phyloP scores from a whole-genome alignment of 1,140 invertebrate genomes.

The Scaptodrosophila lebanonensis region DNA sequence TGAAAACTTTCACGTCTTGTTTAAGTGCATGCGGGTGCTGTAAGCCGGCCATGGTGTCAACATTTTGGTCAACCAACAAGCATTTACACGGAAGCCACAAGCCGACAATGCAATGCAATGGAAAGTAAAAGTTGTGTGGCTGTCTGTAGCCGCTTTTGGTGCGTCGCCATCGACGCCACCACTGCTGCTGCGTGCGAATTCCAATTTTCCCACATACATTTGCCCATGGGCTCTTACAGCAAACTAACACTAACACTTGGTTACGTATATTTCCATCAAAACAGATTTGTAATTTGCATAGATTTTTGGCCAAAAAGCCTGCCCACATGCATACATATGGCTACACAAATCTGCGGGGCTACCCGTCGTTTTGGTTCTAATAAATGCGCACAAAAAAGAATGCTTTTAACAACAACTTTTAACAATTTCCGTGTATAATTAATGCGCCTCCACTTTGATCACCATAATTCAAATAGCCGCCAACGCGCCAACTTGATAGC shows the following conservation, averaged over 20 bases:
- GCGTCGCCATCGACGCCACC: constrained; percentile 23
- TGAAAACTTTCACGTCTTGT: constrained; percentile 68
- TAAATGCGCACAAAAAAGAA: constrained; percentile 4
- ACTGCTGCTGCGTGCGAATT: constrained; percentile 49
- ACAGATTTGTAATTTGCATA: constrained; percentile 50
- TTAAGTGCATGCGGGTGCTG: constrained; percentile 66
- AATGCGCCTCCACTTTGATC: constrained; percentile 30
- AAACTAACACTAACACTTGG: constrained; percentile 65
- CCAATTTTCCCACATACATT: constrained; percentile 74
- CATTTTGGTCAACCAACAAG: constrained; percentile 22
- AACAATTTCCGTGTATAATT: constrained; percentile 63
- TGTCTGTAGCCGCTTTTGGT: constrained; percentile 58
- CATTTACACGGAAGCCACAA: constrained; percentile 53
- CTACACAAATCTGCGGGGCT: too few relatives aligned
- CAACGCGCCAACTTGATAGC: constrained; percentile 62
- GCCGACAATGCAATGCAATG: constrained; percentile 31
- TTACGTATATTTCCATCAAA: constrained; percentile 22
- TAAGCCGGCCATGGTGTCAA: constrained; percentile 16
- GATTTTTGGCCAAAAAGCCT: constrained; percentile 46
- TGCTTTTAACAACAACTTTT: too few relatives aligned
- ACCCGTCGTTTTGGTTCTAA: constrained; percentile 43
- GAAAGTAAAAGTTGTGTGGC: constrained; percentile 70
- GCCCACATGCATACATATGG: constrained; percentile 39
- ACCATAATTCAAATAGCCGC: constrained; percentile 59
- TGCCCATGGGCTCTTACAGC: constrained; percentile 31